These are phyloP conservation scores for Meteorus colon DNA, from an alignment of 2,888 invertebrate genomes.

Conservation along the genomic window DNA sequence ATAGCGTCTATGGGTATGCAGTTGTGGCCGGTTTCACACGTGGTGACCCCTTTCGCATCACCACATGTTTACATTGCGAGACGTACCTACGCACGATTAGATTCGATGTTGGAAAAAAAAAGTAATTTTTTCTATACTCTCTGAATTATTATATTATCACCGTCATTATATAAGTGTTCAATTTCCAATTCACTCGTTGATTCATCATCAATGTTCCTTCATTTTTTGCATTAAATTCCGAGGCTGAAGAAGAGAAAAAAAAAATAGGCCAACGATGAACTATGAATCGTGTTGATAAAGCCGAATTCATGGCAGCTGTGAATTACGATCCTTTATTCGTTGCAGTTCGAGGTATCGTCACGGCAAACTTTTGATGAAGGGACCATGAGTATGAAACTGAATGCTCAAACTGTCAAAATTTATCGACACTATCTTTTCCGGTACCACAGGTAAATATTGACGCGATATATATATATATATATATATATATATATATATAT, in stretches of 20 bases:
- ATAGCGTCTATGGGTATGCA: constrained; percentile 57
- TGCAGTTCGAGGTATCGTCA: not conserved
- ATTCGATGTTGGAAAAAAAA: constrained; percentile 53
- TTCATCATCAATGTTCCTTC: not conserved
- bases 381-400: constrained; percentile 47
- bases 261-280: constrained; percentile 33
- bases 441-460: constrained; percentile 58
- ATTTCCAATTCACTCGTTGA: no score
- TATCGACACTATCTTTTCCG: constrained; percentile 58
- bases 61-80: constrained; percentile 41
- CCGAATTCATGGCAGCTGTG: constrained; percentile 57
- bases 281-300: constrained; percentile 14
- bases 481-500: not conserved
- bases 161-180: no score
- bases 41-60: constrained; percentile 52
- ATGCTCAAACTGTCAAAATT: constrained; percentile 67
- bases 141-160: no score
- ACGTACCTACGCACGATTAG: constrained; percentile 54
- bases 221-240: not conserved
- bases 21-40: constrained; percentile 59
- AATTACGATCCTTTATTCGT: constrained; percentile 60
- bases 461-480: constrained; percentile 11
- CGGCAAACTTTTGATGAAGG: constrained; percentile 10
- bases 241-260: not conserved
- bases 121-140: no score